Percentiles rank a stretch among this genome's conserved stretches.
Conservation (phyloP, 1,140 invertebrate genomes). For the Monochamus saltuarius region DNA sequence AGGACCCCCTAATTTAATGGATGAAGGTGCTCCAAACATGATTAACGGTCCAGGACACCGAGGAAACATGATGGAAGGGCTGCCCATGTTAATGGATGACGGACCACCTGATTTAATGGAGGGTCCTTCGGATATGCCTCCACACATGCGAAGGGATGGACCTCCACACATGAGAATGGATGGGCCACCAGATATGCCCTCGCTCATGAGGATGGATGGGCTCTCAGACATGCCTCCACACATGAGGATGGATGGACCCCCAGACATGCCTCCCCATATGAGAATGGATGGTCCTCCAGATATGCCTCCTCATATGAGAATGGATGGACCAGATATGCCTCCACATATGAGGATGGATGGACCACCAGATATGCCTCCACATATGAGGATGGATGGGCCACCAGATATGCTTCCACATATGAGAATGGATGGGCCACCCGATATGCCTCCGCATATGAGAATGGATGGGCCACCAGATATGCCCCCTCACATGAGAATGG, state of each 20-base stretch:
- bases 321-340: neutral
- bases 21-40: neutral
- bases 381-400: slow-evolving; percentile 20
- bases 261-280: neutral
- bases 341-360: too few relatives aligned
- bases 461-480: slow-evolving; percentile 23
- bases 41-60: neutral
- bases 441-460: slow-evolving; percentile 11
- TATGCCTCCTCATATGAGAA: neutral
- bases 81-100: slow-evolving; percentile 11
- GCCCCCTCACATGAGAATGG: slow-evolving; percentile 5
- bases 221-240: neutral
- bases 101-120: slow-evolving; percentile 13
- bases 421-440: slow-evolving; percentile 19
- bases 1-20: slow-evolving; percentile 16
- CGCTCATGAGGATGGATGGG: neutral
- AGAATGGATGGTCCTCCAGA: slow-evolving; percentile 3
- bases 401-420: slow-evolving; percentile 17
- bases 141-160: slow-evolving; percentile 6
- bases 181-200: neutral
- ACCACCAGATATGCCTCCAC: too few relatives aligned
- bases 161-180: slow-evolving; percentile 4
- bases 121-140: slow-evolving; percentile 15
- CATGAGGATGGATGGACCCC: slow-evolving; percentile 9
- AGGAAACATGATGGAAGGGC: slow-evolving; percentile 13